Conservation (phyloP, 2,797 vertebrate species). For the Mallotus villosus region DNA sequence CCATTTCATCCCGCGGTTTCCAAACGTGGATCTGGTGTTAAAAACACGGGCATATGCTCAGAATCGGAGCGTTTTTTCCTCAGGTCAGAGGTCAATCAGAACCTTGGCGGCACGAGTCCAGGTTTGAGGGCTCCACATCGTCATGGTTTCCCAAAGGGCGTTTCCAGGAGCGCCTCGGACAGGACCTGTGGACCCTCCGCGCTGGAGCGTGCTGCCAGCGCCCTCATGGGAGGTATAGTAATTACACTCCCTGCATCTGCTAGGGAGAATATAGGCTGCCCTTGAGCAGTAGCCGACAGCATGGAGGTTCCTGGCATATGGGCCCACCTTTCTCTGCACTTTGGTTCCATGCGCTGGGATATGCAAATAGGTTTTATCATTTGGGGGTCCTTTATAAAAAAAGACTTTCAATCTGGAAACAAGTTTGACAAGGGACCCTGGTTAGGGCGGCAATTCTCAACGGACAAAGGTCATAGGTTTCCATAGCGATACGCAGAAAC, state of each 20-base stretch:
- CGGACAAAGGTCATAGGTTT: background rate
- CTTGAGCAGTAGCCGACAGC: conserved; percentile 41
- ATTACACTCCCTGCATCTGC: conserved; percentile 60
- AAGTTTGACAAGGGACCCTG: background rate
- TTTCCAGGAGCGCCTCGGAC: conserved; percentile 15
- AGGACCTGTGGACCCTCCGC: conserved; percentile 24
- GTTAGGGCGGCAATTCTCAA: background rate
- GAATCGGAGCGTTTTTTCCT: background rate
- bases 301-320: conserved; percentile 3
- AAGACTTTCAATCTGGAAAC: no score
- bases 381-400: background rate
- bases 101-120: background rate
- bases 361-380: background rate
- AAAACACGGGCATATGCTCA: background rate
- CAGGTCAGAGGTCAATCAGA: background rate
- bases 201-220: conserved; percentile 45
- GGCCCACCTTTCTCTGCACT: background rate
- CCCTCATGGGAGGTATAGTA: conserved; percentile 57
- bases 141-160: background rate
- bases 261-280: conserved; percentile 41
- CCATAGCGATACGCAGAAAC: background rate
- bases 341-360: background rate
- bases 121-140: background rate
- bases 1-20: conserved; percentile 4
- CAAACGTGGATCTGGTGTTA: background rate